Evolutionary conservation across 2,888 invertebrate species (phyloP).

Genomic region (Coelinius sp.): DNA sequence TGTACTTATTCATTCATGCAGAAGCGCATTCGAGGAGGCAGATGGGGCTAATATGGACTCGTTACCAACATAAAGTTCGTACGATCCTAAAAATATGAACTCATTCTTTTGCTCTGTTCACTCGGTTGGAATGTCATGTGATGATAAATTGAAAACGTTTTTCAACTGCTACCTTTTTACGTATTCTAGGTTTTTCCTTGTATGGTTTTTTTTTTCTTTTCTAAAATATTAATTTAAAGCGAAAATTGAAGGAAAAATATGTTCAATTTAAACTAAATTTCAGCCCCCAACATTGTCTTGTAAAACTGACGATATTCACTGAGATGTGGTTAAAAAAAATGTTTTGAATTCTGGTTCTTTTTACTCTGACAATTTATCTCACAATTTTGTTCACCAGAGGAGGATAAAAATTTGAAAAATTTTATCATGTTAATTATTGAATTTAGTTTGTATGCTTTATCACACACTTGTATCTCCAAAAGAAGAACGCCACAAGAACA

Average conservation of each 20-base stretch:
- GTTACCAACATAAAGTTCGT: constrained; percentile 54
- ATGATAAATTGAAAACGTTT: constrained; percentile 23
- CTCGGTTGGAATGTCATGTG: constrained; percentile 20
- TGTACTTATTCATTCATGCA: constrained; percentile 60
- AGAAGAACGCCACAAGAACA: not conserved
- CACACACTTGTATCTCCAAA: not conserved
- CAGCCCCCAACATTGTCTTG: too few relatives aligned
- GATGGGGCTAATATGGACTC: constrained; percentile 69
- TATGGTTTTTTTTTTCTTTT: not conserved
- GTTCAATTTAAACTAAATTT: too few relatives aligned
- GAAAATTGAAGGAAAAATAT: too few relatives aligned
- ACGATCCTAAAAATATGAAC: constrained; percentile 54
- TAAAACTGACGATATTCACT: too few relatives aligned
- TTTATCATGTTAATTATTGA: not conserved
- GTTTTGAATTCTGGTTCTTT: too few relatives aligned
- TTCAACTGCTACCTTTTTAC: not conserved
- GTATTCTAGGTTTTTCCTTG: not conserved
- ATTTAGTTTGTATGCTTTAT: not conserved
- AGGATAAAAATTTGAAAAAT: not conserved
- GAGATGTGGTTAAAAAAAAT: too few relatives aligned
- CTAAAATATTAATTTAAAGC: too few relatives aligned
- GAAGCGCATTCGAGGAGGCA: constrained; percentile 64
- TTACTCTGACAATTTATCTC: too few relatives aligned
- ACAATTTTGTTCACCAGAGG: too few relatives aligned
- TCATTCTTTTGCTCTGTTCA: constrained; percentile 57